Conservation (phyloP, 2,113 vertebrate genomes). For the Miniopterus natalensis region DNA sequence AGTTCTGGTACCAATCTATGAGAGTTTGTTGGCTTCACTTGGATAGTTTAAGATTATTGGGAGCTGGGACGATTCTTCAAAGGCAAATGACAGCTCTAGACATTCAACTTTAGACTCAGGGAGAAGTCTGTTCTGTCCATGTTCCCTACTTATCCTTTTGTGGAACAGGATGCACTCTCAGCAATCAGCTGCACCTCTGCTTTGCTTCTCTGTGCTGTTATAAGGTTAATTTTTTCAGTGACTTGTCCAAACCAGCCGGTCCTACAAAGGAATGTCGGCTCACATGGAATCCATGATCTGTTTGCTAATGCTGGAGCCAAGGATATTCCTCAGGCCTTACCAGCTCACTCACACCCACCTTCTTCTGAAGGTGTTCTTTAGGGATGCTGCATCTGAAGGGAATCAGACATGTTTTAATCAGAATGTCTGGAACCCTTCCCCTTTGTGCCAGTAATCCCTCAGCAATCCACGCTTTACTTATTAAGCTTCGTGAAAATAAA, state of each 20-base stretch:
- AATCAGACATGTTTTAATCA: not conserved
- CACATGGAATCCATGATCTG: not conserved
- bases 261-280: not conserved
- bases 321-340: not conserved
- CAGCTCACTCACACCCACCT: not conserved
- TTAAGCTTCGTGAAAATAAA: not conserved
- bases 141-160: not conserved
- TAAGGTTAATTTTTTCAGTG: not conserved
- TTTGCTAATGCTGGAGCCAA: not conserved
- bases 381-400: not conserved
- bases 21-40: not conserved
- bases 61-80: not conserved
- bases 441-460: not conserved
- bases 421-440: not conserved
- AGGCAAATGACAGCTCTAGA: not conserved
- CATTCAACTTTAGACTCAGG: not conserved
- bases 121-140: not conserved
- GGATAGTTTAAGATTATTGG: not conserved
- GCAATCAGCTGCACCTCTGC: not conserved
- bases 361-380: not conserved
- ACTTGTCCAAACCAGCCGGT: not conserved
- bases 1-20: not conserved
- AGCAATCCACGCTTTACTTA: not conserved
- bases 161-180: not conserved
- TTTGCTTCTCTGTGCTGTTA: not conserved